Conservation (phyloP, 2,888 invertebrate genomes). For the Neoascia interrupta region DNA sequence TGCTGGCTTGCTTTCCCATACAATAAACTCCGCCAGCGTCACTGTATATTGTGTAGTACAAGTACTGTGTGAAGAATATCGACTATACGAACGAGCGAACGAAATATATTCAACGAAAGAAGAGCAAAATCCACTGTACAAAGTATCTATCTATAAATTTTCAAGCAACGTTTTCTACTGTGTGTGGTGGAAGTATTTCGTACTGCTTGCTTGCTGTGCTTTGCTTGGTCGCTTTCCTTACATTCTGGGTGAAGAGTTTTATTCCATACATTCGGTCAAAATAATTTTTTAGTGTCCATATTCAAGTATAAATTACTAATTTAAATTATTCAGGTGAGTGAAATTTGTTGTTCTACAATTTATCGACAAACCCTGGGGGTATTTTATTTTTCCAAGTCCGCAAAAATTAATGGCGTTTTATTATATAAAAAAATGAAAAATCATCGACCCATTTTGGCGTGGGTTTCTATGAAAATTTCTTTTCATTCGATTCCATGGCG, state of each 20-base stretch:
- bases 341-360: conserved; percentile 72
- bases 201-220: conserved; percentile 40
- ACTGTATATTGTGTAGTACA: conserved; percentile 11
- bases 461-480: conserved; percentile 69
- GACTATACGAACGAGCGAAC: conserved; percentile 43
- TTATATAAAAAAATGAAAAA: conserved; percentile 70
- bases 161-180: conserved; percentile 48
- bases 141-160: not conserved
- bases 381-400: conserved; percentile 72
- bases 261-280: conserved; percentile 67
- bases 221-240: conserved; percentile 47
- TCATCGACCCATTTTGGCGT: conserved; percentile 72
- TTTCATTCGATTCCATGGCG: conserved; percentile 64
- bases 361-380: conserved; percentile 70
- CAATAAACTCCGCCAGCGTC: conserved; percentile 45
- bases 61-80: conserved; percentile 24
- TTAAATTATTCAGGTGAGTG: conserved; percentile 72
- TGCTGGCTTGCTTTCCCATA: conserved; percentile 51
- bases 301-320: conserved; percentile 69
- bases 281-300: conserved; percentile 69
- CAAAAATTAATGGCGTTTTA: conserved; percentile 72
- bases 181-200: conserved; percentile 52
- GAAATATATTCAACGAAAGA: conserved; percentile 59
- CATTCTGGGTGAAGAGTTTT: conserved; percentile 67
- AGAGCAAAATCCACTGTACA: conserved; percentile 32